Percentiles rank a stretch among this genome's conserved stretches.
Evolutionary conservation across 2,797 vertebrate genomes (phyloP).

Genomic region (Danio albolineatus): DNA sequence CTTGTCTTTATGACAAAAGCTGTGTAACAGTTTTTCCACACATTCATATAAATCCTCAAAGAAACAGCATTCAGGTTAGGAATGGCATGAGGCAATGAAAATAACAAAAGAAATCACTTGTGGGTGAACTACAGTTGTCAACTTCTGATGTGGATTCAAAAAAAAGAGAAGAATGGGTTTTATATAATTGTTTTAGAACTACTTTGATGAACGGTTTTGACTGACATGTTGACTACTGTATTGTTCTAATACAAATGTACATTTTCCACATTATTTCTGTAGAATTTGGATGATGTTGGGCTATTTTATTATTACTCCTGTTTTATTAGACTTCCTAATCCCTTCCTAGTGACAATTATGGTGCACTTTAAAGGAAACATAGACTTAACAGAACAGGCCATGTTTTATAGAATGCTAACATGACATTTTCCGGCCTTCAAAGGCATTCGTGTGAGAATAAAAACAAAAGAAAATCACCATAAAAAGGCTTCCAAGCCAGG

Average conservation of each 20-base stretch:
- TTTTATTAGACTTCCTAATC: conserved; percentile 18
- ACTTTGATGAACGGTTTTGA: too few relatives aligned
- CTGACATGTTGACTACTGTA: too few relatives aligned
- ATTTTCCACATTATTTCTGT: not conserved
- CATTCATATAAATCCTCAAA: not conserved
- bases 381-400: conserved; percentile 73
- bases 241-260: too few relatives aligned
- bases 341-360: conserved; percentile 5
- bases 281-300: not conserved
- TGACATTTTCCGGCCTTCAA: conserved; percentile 80
- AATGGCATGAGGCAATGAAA: not conserved
- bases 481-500: conserved; percentile 61
- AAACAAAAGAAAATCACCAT: conserved; percentile 76
- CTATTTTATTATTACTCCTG: not conserved
- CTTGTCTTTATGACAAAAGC: not conserved
- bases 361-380: conserved; percentile 4
- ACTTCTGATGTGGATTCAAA: too few relatives aligned
- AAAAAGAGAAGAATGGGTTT: too few relatives aligned
- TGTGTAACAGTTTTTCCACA: not conserved
- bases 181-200: too few relatives aligned
- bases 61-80: not conserved
- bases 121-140: not conserved
- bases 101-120: not conserved
- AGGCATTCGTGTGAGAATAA: conserved; percentile 74
- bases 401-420: conserved; percentile 79